phyloP scores from a whole-genome alignment of 2,888 invertebrate genomes.

The Muschampia plurimacula region DNA sequence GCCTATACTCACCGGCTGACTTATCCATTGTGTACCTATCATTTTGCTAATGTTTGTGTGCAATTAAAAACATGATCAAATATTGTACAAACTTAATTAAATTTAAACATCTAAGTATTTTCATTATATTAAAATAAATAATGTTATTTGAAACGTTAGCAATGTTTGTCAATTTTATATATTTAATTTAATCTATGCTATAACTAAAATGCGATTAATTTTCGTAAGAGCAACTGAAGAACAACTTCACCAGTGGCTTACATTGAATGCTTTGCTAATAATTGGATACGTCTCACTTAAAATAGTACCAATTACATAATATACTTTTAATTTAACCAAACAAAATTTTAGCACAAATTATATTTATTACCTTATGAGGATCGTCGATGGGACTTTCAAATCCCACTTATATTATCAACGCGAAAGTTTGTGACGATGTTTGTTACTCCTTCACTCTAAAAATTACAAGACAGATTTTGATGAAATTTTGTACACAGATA shows the following conservation, averaged over 20 bases:
- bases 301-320: neutral
- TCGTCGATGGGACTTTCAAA: neutral
- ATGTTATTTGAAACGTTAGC: slow-evolving; percentile 63
- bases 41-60: slow-evolving; percentile 47
- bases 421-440: too few species aligned
- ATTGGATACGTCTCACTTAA: neutral
- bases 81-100: slow-evolving; percentile 40
- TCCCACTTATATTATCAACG: too few species aligned
- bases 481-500: too few species aligned
- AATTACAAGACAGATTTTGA: too few species aligned
- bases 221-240: too few species aligned
- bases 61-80: slow-evolving; percentile 38
- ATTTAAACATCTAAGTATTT: slow-evolving; percentile 41
- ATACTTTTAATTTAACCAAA: neutral
- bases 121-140: slow-evolving; percentile 44
- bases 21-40: slow-evolving; percentile 45
- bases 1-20: slow-evolving; percentile 51
- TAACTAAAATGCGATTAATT: too few species aligned
- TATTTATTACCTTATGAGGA: neutral
- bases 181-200: neutral
- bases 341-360: neutral
- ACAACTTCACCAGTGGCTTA: too few species aligned
- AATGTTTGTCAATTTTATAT: slow-evolving; percentile 78
- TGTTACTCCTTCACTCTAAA: too few species aligned
- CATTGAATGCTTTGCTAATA: neutral